Base-by-base conservation (phyloP, 2,888 invertebrate genomes). In the Agrotis clavis region DNA sequence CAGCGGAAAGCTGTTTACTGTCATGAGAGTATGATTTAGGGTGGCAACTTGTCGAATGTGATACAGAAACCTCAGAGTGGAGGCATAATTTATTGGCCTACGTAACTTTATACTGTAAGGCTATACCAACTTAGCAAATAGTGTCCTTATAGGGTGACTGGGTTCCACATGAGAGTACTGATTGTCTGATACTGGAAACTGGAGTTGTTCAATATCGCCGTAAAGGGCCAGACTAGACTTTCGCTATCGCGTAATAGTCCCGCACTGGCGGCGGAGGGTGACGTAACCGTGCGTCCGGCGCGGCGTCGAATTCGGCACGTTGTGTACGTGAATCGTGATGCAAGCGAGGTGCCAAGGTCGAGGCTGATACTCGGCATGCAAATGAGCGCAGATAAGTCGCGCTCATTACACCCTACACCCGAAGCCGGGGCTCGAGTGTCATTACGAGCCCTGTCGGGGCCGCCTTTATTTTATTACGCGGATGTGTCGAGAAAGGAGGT, bases 311-410 rank as follows among this genome's bases (percentile, higher is more conserved):
- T 92, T 92, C 90, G 88, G 89, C 88, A 89, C 89, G 90, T 91
- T 87, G 88, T 90, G 87, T 88, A 86, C 75, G 77, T 76, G 77
- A 80, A 86, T 86, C 88, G 86, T 90, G 90, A 87, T 92, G 91
- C 92, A 91, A 93, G 89, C 81, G 81, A 87, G 91, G 93, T 93
- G 94, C 92, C 95, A 95, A 95, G 95, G 96, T 95, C 95, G 95
- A 90, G 91, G 90, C 90, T 92, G 91, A 91, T 91, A 92, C 93
- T 92, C 87, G 88, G 92, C 92, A 95, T 95, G 95, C 92, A 95
- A 96, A 96, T 95, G 93, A 93, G 92, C 90, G 84, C 86, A 94
- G 94, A 95, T 95, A 95, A 94, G 93, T 93, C 92, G 90, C 90
- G 90, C 92, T 95, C 94, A 94, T 95, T 95, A 95, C 93, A 90